Conservation (phyloP, 2,888 invertebrate species). For the Scaptomyza parva region DNA sequence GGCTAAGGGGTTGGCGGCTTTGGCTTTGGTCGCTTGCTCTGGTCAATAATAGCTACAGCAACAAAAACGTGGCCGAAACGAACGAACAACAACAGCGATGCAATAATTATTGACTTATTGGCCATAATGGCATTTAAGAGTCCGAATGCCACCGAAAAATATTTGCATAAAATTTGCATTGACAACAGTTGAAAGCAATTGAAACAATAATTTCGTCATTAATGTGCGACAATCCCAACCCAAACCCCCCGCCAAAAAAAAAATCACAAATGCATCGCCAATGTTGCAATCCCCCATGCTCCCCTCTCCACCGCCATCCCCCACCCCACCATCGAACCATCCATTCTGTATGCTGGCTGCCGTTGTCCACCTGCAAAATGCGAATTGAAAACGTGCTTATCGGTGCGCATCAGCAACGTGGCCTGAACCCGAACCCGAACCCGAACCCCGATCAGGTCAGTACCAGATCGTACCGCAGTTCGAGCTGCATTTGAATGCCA, state of each 20-base stretch:
- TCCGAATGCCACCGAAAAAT: slow-evolving; percentile 53
- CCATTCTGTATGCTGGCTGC: slow-evolving; percentile 2
- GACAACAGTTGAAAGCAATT: slow-evolving; percentile 81
- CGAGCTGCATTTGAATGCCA: slow-evolving; percentile 62
- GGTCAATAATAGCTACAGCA: slow-evolving; percentile 36
- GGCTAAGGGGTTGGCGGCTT: background rate
- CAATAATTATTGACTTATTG: slow-evolving; percentile 81
- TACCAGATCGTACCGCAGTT: slow-evolving; percentile 6
- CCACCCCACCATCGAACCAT: background rate
- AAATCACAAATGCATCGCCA: slow-evolving; percentile 11
- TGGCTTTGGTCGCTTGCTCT: background rate
- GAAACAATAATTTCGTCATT: slow-evolving; percentile 82
- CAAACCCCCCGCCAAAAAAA: no score
- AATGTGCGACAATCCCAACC: slow-evolving; percentile 69
- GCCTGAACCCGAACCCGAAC: slow-evolving; percentile 24
- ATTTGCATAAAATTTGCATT: slow-evolving; percentile 81
- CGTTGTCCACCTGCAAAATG: slow-evolving; percentile 42
- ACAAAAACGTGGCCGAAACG: slow-evolving; percentile 18
- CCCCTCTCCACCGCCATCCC: no score
- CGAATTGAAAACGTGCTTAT: slow-evolving; percentile 82
- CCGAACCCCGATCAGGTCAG: slow-evolving; percentile 19
- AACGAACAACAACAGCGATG: slow-evolving; percentile 18
- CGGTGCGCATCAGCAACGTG: slow-evolving; percentile 70
- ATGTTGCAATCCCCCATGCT: slow-evolving; percentile 15
- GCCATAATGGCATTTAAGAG: slow-evolving; percentile 76